Evolutionary conservation across 2,888 invertebrate genomes (phyloP), one percentile per base, ranked within the genome.

Genomic region (Cheilosia pagana): DNA sequence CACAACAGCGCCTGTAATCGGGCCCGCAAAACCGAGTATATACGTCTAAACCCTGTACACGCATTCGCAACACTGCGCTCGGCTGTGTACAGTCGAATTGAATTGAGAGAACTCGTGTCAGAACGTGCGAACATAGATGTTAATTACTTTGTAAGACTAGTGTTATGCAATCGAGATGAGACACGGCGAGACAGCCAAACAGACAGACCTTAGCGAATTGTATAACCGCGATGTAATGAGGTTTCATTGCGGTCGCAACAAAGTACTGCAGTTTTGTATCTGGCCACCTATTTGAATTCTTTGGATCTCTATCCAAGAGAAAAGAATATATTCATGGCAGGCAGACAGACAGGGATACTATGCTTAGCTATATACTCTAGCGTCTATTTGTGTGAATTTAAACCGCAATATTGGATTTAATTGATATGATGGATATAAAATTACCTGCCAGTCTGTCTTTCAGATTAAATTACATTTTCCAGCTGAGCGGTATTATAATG

Each of bases 111-210:
- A 57, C 74, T 82, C 68, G 74, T 79, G 79, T 74, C 79, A 70
- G 59, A 74, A 74, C 39, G 45, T 43, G 45, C 39, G 53, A 68
- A 48, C 55, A 70, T 43, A 39, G 41, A 81, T 79, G 68, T 74
- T 83, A 79, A 83, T 83, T 70, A 79, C 53, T 65, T 72, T 79
- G 79, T 57, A 68, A 59, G 45, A 43, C 68, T 14, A 48, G 23
- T 35, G 35, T 55, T 83, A 57, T 52, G 79, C 43, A 79, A 83
- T 65, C 78, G 67, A 77, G 82, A 78, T 78, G 78, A 67, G 71
- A 55, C 23, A 45, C 67, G 10, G 39, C 31, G 31, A 53, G 39
- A 67, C 65, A 67, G 55, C 45, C 59, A 59, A 23, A 60, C 63
- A 57, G 53, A 45, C 59, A 67, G 72, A 72, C 70, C 72, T 48